Conservation (phyloP, 2,888 invertebrate genomes). For the Acanthacorydalis orientalis region DNA sequence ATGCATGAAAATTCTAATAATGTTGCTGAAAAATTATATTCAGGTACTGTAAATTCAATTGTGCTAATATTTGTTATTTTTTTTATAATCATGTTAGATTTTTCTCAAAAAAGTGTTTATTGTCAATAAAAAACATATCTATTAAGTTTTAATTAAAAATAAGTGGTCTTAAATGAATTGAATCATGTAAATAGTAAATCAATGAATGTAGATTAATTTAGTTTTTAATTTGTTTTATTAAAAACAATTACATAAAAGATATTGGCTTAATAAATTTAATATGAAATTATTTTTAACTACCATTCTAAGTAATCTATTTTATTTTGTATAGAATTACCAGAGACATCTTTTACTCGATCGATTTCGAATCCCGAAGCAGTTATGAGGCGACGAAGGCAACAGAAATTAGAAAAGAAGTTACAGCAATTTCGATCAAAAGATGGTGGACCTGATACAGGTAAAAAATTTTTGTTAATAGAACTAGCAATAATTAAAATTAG, state of each 20-base stretch:
- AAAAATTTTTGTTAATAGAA: not conserved
- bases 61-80: not conserved
- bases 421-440: constrained; percentile 92
- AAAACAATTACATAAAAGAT: no score
- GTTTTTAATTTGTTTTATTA: no score
- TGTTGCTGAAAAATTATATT: constrained; percentile 83
- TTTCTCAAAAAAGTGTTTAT: no score
- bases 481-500: not conserved
- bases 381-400: constrained; percentile 90
- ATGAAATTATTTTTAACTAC: not conserved
- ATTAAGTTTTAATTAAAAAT: no score
- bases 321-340: constrained; percentile 66
- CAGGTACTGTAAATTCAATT: constrained; percentile 35
- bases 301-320: constrained; percentile 10
- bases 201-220: no score
- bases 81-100: not conserved
- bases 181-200: no score
- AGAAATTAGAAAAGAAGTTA: constrained; percentile 89
- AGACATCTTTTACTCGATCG: constrained; percentile 95
- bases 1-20: constrained; percentile 53
- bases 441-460: constrained; percentile 82
- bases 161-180: no score
- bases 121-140: no score
- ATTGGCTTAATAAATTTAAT: no score
- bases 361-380: constrained; percentile 99